These are phyloP conservation scores for Pandion haliaetus DNA, from an alignment of 2,113 vertebrate species.

Conservation along the genomic window DNA sequence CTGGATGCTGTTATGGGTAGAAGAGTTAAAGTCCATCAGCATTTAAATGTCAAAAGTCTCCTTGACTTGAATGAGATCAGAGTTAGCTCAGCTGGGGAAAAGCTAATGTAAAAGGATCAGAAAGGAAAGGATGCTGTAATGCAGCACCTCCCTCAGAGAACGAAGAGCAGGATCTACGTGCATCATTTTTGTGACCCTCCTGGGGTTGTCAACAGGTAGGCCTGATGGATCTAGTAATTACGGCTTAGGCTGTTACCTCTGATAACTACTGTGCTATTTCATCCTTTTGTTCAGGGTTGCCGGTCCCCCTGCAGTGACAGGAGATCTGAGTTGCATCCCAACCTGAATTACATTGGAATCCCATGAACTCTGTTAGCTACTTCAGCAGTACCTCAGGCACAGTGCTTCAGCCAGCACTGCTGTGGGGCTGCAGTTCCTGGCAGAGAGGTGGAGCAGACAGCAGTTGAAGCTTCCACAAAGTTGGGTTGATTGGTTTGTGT, in stretches of 20 bases:
- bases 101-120: neutral
- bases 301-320: neutral
- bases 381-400: neutral
- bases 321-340: neutral
- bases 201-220: neutral
- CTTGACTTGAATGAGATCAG: neutral
- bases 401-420: neutral
- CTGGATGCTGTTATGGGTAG: neutral
- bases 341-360: neutral
- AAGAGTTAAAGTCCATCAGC: neutral
- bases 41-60: neutral
- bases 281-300: neutral
- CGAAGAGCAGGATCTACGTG: neutral
- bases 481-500: neutral
- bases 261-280: neutral
- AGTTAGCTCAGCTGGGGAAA: neutral
- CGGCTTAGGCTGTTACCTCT: neutral
- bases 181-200: neutral
- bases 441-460: neutral
- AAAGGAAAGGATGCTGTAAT: neutral
- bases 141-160: neutral
- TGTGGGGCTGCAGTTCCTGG: neutral
- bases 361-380: neutral
- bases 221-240: neutral
- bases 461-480: neutral